phyloP scores from a whole-genome alignment of 2,888 invertebrate species.

The Clitarchus hookeri region DNA sequence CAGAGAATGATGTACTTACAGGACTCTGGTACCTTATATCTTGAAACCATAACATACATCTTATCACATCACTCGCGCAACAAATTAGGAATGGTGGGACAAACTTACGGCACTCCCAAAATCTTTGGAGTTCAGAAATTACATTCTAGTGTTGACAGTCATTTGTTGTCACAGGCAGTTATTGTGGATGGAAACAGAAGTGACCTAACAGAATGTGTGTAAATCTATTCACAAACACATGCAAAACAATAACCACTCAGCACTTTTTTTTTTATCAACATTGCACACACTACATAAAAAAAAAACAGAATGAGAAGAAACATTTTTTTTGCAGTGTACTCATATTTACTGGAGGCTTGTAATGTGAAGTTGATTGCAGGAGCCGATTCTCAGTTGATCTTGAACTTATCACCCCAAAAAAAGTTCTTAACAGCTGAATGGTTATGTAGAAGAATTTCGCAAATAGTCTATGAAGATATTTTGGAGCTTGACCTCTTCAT shows the following conservation, averaged over 20 bases:
- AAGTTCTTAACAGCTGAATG: constrained; percentile 20
- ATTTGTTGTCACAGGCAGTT: background rate
- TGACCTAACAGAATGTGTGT: background rate
- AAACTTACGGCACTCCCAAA: background rate
- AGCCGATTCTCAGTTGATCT: constrained; percentile 15
- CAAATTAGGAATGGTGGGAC: background rate
- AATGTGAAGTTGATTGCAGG: constrained; percentile 26
- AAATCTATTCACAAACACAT: background rate
- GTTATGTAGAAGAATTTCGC: constrained; percentile 19
- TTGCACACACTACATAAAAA: background rate
- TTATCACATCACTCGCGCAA: background rate
- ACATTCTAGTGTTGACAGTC: background rate
- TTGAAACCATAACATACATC: too few relatives aligned
- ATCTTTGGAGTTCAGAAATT: background rate
- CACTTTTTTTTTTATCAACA: background rate
- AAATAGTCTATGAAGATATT: background rate
- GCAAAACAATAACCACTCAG: background rate
- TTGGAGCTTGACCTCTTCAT: background rate
- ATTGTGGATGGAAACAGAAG: background rate
- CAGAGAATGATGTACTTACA: too few relatives aligned
- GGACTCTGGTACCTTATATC: too few relatives aligned
- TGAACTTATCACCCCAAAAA: background rate
- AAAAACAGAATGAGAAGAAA: background rate
- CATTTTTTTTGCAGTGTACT: background rate
- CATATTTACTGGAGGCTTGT: constrained; percentile 6